A percentile compares a stretch with the other conserved stretches of the same genome.
Evolutionary conservation across 2,888 invertebrate species (phyloP).

Genomic region (Drosophila picticornis): DNA sequence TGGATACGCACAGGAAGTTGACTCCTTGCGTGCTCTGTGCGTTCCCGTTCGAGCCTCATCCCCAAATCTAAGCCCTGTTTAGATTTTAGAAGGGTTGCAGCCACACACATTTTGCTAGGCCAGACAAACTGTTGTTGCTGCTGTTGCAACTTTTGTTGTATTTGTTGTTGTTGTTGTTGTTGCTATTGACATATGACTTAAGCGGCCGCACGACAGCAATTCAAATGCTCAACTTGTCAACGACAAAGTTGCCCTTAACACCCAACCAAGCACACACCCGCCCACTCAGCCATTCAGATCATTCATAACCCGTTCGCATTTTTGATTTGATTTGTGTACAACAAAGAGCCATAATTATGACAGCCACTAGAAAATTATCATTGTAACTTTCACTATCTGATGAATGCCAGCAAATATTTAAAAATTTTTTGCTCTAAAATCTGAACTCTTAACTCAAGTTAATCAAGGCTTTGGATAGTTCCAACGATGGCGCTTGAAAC

Average conservation of each 20-base stretch:
- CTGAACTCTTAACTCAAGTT: neutral
- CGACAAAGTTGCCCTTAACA: conserved; percentile 63
- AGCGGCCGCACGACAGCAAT: conserved; percentile 74
- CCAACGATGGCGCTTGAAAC: neutral
- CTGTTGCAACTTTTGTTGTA: conserved; percentile 41
- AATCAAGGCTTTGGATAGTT: neutral
- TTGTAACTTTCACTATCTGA: neutral
- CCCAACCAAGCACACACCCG: conserved; percentile 21
- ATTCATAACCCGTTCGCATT: conserved; percentile 8
- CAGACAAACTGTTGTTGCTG: conserved; percentile 32
- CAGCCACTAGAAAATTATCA: conserved; percentile 43
- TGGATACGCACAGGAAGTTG: conserved; percentile 79
- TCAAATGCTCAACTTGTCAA: conserved; percentile 78
- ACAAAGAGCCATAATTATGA: conserved; percentile 62
- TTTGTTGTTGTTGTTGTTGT: conserved; percentile 33
- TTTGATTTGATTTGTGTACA: conserved; percentile 74
- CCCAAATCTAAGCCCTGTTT: neutral
- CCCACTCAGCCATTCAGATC: neutral
- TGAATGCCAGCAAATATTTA: neutral
- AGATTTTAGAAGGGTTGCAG: conserved; percentile 45
- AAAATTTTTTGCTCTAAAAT: neutral
- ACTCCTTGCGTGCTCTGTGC: conserved; percentile 71
- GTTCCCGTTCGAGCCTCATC: conserved; percentile 6
- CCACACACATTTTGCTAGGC: conserved; percentile 24
- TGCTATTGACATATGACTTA: conserved; percentile 67